These are phyloP conservation scores for Chiloscyllium plagiosum DNA, from an alignment of 2,113 vertebrate species.

Conservation along the genomic window DNA sequence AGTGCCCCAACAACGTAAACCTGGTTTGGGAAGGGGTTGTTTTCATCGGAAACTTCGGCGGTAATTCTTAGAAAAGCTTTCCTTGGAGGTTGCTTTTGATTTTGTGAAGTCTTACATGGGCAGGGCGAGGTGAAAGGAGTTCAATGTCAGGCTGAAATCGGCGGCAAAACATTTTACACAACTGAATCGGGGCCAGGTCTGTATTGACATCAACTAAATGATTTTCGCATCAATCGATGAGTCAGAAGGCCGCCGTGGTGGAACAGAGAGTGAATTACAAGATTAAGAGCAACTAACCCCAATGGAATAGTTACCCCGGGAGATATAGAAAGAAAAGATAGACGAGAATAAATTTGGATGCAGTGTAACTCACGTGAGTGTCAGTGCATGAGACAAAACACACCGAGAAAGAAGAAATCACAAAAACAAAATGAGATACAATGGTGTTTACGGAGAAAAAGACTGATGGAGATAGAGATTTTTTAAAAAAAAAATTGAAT, in stretches of 20 bases:
- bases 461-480: neutral
- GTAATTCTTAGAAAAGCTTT: neutral
- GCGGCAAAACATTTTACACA: neutral
- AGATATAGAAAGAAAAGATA: neutral
- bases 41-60: neutral
- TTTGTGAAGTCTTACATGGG: neutral
- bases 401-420: neutral
- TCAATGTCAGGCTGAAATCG: neutral
- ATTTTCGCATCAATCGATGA: neutral
- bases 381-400: neutral
- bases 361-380: neutral
- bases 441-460: neutral
- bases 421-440: neutral
- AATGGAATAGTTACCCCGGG: neutral
- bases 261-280: slow-evolving; percentile 1
- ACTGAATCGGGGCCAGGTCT: neutral
- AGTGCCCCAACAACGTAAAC: neutral
- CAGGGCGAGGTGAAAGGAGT: neutral
- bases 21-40: neutral
- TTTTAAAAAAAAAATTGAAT: neutral
- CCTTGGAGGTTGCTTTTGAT: neutral
- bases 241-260: neutral
- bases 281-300: neutral
- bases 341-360: neutral
- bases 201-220: neutral